phyloP scores from a whole-genome alignment of 2,888 invertebrate species.

The Lottia gigantea region DNA sequence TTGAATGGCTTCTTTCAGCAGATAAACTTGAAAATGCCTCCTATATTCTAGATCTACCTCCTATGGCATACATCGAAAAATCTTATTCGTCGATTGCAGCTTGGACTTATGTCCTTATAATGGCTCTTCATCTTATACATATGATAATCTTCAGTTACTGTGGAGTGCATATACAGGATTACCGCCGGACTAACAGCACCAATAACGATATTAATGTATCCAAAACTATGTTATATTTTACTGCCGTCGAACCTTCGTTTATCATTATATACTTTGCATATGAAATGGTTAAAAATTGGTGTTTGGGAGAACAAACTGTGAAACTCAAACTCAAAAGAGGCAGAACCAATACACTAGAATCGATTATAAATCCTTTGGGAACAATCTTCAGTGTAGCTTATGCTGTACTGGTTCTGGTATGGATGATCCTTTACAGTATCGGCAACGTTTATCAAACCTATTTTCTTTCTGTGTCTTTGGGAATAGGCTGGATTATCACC shows the following conservation, averaged over 20 bases:
- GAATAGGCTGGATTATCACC: conserved; percentile 63
- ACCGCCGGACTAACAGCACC: conserved; percentile 32
- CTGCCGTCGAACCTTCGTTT: conserved; percentile 48
- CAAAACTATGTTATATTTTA: conserved; percentile 39
- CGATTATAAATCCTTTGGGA: conserved; percentile 24
- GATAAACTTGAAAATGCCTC: conserved; percentile 48
- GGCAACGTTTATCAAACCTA: conserved; percentile 50
- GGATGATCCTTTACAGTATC: conserved; percentile 49
- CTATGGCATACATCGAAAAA: conserved; percentile 53
- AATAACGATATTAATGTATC: conserved; percentile 27
- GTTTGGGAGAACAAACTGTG: conserved; percentile 26
- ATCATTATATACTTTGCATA: conserved; percentile 42
- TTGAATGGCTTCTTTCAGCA: conserved; percentile 56
- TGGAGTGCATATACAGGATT: conserved; percentile 38
- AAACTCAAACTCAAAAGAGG: conserved; percentile 13
- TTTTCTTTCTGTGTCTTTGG: conserved; percentile 54
- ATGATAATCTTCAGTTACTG: conserved; percentile 58
- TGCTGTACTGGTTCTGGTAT: conserved; percentile 46
- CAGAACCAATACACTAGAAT: conserved; percentile 7
- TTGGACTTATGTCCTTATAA: conserved; percentile 54
- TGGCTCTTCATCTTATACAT: conserved; percentile 59
- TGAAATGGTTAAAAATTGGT: conserved; percentile 22
- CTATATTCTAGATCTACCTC: conserved; percentile 56
- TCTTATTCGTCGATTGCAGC: conserved; percentile 55
- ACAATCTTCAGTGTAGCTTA: conserved; percentile 40